A percentile compares a stretch with the other conserved stretches of the same genome.
phyloP scores from a whole-genome alignment of 2,888 invertebrate species.

The Eubasilissa splendida region DNA sequence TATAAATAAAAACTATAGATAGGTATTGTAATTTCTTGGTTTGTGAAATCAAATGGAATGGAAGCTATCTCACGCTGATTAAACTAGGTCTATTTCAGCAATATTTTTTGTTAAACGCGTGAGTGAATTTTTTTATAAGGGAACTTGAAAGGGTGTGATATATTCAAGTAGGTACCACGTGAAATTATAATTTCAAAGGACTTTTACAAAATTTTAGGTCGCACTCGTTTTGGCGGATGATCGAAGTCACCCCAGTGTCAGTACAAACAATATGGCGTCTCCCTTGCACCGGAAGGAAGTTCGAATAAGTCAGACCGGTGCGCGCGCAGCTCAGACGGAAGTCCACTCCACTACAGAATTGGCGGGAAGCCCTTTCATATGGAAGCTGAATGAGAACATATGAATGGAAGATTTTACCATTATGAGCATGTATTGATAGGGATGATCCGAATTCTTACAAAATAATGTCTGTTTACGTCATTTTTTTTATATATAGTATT shows the following conservation, averaged over 20 bases:
- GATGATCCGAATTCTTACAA: conserved; percentile 6
- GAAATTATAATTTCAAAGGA: too few species aligned
- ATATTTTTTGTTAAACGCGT: too few species aligned
- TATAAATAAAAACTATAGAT: too few species aligned
- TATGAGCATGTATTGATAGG: conserved; percentile 17
- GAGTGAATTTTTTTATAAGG: too few species aligned
- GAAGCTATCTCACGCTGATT: too few species aligned
- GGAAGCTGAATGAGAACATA: conserved; percentile 23
- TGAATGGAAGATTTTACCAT: conserved; percentile 21
- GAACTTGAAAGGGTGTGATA: too few species aligned
- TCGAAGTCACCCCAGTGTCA: conserved; percentile 24
- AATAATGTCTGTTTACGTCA: neutral
- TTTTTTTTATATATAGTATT: too few species aligned
- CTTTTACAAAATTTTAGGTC: too few species aligned
- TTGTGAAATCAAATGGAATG: too few species aligned
- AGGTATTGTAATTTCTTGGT: too few species aligned
- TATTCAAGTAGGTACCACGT: too few species aligned
- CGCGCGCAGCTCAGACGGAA: conserved; percentile 53
- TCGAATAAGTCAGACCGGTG: conserved; percentile 57
- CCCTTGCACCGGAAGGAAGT: conserved; percentile 57
- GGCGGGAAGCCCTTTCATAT: conserved; percentile 38
- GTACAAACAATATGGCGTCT: conserved; percentile 54
- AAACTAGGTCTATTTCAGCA: too few species aligned
- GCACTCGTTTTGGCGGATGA: conserved; percentile 15
- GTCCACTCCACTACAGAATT: conserved; percentile 37